These are phyloP conservation scores for Brachyhypopomus occidentalis DNA, from an alignment of 2,113 vertebrate genomes.

Conservation along the genomic window DNA sequence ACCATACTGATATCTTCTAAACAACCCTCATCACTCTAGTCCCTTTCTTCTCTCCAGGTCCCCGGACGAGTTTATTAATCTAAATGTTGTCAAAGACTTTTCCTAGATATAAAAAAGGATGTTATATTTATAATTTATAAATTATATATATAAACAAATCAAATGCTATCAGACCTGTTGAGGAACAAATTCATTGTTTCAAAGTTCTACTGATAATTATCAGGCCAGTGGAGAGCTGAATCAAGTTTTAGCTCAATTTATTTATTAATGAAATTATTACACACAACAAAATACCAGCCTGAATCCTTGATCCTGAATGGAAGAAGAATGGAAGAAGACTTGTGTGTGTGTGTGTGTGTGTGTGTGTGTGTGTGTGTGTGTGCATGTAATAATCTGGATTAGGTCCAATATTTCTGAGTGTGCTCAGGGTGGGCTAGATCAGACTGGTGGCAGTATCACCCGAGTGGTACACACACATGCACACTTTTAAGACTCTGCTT, in stretches of 20 bases:
- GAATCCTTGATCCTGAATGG: neutral
- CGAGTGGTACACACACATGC: neutral
- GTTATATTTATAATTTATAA: no score
- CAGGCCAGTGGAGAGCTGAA: neutral
- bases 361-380: constrained; percentile 1
- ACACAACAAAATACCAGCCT: no score
- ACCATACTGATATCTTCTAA: neutral
- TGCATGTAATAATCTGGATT: neutral
- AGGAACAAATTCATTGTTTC: neutral
- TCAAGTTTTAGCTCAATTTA: neutral
- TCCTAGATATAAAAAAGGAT: neutral
- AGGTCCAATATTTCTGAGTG: neutral
- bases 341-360: neutral
- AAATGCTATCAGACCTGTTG: neutral
- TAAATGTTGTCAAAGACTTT: neutral
- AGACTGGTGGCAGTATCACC: neutral
- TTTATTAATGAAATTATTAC: neutral
- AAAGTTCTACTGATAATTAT: neutral
- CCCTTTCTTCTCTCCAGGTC: neutral
- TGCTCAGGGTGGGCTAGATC: neutral
- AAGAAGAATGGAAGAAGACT: neutral
- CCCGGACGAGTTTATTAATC: neutral
- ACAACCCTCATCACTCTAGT: neutral
- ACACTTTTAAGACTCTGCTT: neutral
- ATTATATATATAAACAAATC: no score